These are phyloP conservation scores for Amblyjoppa proteus DNA, from an alignment of 2,888 invertebrate species.

Conservation along the genomic window DNA sequence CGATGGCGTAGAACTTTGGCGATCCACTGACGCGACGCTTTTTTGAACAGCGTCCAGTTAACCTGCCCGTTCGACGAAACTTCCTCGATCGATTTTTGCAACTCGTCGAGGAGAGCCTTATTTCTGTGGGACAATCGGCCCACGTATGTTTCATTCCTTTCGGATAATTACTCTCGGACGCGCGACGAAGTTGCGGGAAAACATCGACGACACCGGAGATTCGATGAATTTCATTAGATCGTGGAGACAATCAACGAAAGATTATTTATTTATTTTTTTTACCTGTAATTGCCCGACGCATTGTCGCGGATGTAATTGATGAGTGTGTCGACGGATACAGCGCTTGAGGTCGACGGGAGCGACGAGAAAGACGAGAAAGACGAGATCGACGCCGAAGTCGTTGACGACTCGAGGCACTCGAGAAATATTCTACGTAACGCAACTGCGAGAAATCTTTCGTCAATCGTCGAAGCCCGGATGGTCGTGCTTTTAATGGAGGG, in stretches of 20 bases:
- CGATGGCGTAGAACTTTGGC: conserved; percentile 56
- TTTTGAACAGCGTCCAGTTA: conserved; percentile 70
- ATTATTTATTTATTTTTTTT: conserved; percentile 10
- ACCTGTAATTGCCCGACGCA: conserved; percentile 64
- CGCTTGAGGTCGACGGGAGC: conserved; percentile 48
- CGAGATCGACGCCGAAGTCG: conserved; percentile 61
- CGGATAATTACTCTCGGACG: neutral
- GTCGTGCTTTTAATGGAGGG: neutral
- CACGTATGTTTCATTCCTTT: neutral
- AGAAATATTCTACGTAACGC: conserved; percentile 68
- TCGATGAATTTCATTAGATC: neutral
- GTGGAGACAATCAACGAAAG: neutral
- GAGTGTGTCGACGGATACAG: conserved; percentile 66
- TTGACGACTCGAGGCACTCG: conserved; percentile 67
- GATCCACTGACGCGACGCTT: conserved; percentile 71
- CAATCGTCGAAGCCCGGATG: neutral
- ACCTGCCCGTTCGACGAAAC: conserved; percentile 66
- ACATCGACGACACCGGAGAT: neutral
- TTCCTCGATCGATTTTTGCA: conserved; percentile 66
- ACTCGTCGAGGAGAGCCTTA: conserved; percentile 64
- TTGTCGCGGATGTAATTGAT: conserved; percentile 67
- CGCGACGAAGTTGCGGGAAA: neutral
- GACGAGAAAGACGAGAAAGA: conserved; percentile 60
- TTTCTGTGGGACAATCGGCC: conserved; percentile 42
- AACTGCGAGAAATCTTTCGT: conserved; percentile 57